Evolutionary conservation across 2,797 vertebrate species (phyloP).

Genomic region (Alauda arvensis): DNA sequence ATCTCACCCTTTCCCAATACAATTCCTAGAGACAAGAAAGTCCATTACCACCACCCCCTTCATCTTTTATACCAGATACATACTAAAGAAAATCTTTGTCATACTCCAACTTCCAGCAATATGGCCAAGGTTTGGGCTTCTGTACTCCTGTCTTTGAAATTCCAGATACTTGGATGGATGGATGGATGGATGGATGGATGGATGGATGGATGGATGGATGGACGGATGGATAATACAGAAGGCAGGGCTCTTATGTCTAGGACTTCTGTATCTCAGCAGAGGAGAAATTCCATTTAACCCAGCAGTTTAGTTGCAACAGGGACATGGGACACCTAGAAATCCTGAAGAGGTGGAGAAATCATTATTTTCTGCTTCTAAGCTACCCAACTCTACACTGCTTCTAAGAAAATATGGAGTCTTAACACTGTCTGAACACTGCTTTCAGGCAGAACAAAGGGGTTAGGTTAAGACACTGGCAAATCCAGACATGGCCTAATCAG

Average conservation of each 20-base stretch:
- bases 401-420: neutral
- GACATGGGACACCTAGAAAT: neutral
- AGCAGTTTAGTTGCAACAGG: neutral
- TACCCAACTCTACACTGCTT: neutral
- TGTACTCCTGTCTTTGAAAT: neutral
- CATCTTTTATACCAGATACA: neutral
- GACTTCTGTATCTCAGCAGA: neutral
- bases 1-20: neutral
- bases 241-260: neutral
- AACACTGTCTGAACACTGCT: neutral
- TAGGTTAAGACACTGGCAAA: neutral
- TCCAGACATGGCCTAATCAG: accelerated
- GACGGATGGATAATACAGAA: neutral
- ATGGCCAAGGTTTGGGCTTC: neutral
- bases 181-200: neutral
- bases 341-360: neutral
- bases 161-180: neutral
- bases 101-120: neutral
- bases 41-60: accelerated
- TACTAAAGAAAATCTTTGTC: neutral
- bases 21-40: neutral
- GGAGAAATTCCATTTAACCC: neutral
- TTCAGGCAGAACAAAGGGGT: neutral
- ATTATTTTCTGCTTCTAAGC: neutral
- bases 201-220: neutral